Percentiles rank a stretch among this genome's conserved stretches.
phyloP scores from a whole-genome alignment of 2,113 vertebrate genomes.

The Perca flavescens region DNA sequence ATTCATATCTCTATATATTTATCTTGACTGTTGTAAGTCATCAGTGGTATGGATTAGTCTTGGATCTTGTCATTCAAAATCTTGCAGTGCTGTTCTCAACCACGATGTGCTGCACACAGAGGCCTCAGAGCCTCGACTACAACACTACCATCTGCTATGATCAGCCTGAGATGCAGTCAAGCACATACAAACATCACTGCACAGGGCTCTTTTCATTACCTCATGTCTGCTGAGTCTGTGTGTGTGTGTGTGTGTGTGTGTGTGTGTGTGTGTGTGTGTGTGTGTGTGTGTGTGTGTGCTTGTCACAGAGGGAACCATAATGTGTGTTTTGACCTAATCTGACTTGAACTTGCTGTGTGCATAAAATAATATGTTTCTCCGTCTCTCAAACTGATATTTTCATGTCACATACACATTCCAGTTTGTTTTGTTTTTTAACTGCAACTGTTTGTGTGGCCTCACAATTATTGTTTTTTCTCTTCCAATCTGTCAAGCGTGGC shows the following conservation, averaged over 20 bases:
- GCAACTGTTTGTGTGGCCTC: conserved; percentile 32
- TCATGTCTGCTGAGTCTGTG: neutral
- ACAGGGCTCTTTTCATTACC: conserved; percentile 16
- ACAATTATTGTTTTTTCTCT: conserved; percentile 50
- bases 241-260: conserved; percentile 2
- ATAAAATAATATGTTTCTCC: neutral
- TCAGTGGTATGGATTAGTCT: neutral
- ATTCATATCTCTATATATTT: neutral
- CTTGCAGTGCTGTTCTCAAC: neutral
- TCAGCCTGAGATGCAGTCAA: conserved; percentile 35
- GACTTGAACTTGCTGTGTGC: neutral
- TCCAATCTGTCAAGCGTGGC: conserved; percentile 53
- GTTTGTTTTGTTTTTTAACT: conserved; percentile 15
- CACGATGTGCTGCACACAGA: conserved; percentile 17
- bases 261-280: neutral
- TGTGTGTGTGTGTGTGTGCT: neutral
- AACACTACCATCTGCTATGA: conserved; percentile 49
- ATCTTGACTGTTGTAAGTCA: neutral
- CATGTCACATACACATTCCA: neutral
- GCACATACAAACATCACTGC: conserved; percentile 18
- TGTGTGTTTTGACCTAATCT: conserved; percentile 18
- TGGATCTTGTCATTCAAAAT: conserved; percentile 17
- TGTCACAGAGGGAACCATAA: neutral
- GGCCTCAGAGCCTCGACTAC: conserved; percentile 32
- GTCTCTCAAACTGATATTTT: conserved; percentile 17